phyloP scores from a whole-genome alignment of 2,113 vertebrate species.

The Gymnobelideus leadbeateri region DNA sequence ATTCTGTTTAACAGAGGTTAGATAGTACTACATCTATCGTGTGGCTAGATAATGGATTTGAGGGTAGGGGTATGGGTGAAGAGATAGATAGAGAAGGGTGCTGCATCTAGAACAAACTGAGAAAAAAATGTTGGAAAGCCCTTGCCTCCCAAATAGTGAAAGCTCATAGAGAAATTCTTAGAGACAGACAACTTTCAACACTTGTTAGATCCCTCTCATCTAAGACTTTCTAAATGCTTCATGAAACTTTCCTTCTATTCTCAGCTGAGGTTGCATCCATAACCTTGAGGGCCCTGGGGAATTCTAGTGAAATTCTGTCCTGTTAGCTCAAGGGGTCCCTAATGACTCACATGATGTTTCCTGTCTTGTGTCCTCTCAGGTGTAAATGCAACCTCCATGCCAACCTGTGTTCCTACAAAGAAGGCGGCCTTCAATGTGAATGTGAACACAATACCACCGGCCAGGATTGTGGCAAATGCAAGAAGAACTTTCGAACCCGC shows the following conservation, averaged over 20 bases:
- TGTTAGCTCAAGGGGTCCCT: not conserved
- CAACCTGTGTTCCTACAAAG: conserved; percentile 92
- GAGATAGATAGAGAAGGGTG: not conserved
- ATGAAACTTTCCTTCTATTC: not conserved
- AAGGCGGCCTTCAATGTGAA: conserved; percentile 96
- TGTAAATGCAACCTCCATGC: conserved; percentile 99
- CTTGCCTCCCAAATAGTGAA: not conserved
- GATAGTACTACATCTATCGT: not conserved
- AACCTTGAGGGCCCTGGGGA: not conserved
- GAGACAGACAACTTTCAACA: not conserved
- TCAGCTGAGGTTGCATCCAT: not conserved
- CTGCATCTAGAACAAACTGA: not conserved
- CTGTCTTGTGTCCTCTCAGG: conserved; percentile 82
- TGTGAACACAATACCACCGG: conserved; percentile 99
- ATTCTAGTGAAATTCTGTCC: not conserved
- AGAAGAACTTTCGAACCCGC: conserved; percentile 94
- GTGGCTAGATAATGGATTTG: not conserved
- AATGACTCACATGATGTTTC: not conserved
- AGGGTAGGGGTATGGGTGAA: not conserved
- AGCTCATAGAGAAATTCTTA: not conserved
- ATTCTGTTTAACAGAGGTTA: not conserved
- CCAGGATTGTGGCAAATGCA: conserved; percentile 97
- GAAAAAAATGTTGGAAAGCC: not conserved
- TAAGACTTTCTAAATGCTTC: not conserved
- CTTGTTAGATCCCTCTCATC: not conserved